Evolutionary conservation across 2,888 invertebrate genomes (phyloP).

Genomic region (Hartigia nigra): DNA sequence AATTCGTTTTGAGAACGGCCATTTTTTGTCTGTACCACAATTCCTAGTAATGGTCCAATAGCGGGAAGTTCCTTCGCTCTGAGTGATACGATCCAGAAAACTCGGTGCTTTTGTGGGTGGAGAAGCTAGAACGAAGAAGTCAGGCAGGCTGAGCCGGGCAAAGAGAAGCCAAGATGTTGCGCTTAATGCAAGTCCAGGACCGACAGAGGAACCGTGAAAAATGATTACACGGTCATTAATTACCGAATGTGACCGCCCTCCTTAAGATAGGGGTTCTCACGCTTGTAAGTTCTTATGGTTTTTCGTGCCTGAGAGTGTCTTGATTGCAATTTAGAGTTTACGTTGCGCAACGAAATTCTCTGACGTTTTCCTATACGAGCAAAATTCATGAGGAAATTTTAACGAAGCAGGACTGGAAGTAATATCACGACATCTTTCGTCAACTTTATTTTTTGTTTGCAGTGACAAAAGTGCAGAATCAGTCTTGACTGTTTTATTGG

Average conservation of each 20-base stretch:
- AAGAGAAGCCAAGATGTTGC: background rate
- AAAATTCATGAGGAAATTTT: background rate
- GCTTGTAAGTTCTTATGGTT: background rate
- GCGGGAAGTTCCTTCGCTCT: background rate
- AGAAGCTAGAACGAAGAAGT: background rate
- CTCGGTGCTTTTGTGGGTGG: background rate
- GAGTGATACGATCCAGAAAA: constrained; percentile 2
- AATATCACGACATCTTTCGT: background rate
- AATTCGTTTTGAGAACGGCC: background rate
- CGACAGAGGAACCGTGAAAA: constrained; percentile 18
- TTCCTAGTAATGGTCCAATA: background rate
- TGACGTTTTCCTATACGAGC: background rate
- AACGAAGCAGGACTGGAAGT: background rate
- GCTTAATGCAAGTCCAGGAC: background rate
- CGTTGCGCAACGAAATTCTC: background rate
- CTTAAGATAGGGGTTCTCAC: background rate
- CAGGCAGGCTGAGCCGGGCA: background rate
- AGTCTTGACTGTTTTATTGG: background rate
- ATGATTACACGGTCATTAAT: constrained; percentile 27
- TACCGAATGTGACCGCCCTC: constrained; percentile 24
- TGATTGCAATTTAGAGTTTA: background rate
- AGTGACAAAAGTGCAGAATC: background rate
- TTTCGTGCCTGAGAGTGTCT: background rate
- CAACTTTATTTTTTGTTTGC: background rate
- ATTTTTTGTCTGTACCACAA: background rate